Evolutionary conservation across 1,140 invertebrate species (phyloP).

Genomic region (Trissolcus basalis): DNA sequence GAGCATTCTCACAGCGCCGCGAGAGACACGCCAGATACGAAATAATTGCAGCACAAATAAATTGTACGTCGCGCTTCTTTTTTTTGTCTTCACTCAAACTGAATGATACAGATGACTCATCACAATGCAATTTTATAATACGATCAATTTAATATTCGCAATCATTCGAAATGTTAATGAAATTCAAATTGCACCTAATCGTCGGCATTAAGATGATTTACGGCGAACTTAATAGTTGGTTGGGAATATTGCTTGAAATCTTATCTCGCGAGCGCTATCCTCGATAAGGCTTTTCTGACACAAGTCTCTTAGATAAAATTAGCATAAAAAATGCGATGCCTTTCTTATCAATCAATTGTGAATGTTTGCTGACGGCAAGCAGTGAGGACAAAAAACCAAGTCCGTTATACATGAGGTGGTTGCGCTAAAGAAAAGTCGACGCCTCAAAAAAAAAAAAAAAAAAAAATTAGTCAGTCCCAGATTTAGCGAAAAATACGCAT

Average conservation of each 20-base stretch:
- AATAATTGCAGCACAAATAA: conserved; percentile 15
- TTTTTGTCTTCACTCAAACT: too few species aligned
- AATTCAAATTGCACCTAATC: too few species aligned
- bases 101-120: too few species aligned
- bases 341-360: conserved; percentile 1
- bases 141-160: too few species aligned
- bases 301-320: background rate
- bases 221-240: too few species aligned
- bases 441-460: background rate
- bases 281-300: background rate
- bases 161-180: too few species aligned
- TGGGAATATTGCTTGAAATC: too few species aligned
- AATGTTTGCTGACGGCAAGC: conserved; percentile 9
- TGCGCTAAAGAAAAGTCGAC: conserved; percentile 9
- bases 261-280: too few species aligned
- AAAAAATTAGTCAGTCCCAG: conserved; percentile 48
- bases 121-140: too few species aligned
- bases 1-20: too few species aligned
- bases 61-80: background rate
- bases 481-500: conserved; percentile 58
- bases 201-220: too few species aligned
- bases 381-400: background rate
- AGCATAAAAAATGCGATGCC: too few species aligned
- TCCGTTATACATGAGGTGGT: conserved; percentile 26
- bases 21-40: background rate